A percentile compares a stretch with the other conserved stretches of the same genome.
Evolutionary conservation across 2,888 invertebrate species (phyloP).

Genomic region (Polydrusus pterygomalis): DNA sequence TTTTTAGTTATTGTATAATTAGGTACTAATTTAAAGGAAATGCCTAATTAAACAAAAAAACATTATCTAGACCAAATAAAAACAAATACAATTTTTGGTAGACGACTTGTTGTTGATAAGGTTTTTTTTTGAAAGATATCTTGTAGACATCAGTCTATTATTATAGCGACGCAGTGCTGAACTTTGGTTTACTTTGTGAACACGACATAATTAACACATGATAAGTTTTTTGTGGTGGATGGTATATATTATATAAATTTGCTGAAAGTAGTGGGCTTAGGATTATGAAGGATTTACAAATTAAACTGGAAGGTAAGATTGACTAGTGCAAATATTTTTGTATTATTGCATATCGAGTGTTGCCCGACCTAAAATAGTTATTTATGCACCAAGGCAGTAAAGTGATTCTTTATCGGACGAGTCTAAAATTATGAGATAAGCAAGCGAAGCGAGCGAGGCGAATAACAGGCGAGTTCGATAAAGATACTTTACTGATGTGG

Average conservation of each 20-base stretch:
- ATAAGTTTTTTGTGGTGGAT: conserved; percentile 5
- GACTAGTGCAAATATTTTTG: not conserved
- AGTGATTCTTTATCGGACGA: too few species aligned
- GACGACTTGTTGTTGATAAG: conserved; percentile 21
- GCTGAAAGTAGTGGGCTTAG: not conserved
- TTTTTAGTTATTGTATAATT: conserved; percentile 3
- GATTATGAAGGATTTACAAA: conserved; percentile 40
- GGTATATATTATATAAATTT: not conserved
- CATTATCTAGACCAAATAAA: conserved; percentile 30
- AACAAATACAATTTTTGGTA: conserved; percentile 39
- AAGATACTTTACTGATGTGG: too few species aligned
- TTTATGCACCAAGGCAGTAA: too few species aligned
- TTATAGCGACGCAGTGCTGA: conserved; percentile 28
- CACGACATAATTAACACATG: too few species aligned
- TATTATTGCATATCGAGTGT: too few species aligned
- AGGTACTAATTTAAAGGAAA: conserved; percentile 32
- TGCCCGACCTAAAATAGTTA: too few species aligned
- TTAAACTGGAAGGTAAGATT: conserved; percentile 41
- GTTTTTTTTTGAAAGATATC: conserved; percentile 26
- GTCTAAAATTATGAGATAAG: too few species aligned
- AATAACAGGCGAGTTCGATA: too few species aligned
- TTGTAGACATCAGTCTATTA: conserved; percentile 22
- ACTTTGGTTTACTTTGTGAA: conserved; percentile 25
- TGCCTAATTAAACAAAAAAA: conserved; percentile 42
- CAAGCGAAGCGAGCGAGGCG: too few species aligned